phyloP scores from a whole-genome alignment of 2,113 vertebrate genomes.

The Hemibagrus wyckioides region DNA sequence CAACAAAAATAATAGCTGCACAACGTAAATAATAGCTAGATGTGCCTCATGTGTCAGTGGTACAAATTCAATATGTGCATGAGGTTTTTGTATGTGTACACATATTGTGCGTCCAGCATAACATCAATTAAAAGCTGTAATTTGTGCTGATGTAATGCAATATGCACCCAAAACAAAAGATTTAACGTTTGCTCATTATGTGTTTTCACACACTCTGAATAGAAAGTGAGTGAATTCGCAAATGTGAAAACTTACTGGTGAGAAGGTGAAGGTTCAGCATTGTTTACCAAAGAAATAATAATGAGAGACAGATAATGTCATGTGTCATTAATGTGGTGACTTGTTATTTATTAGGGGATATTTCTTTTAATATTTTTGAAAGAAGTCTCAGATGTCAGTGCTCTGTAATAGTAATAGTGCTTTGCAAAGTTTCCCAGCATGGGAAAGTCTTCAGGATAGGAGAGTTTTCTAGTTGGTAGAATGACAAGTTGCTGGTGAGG shows the following conservation, averaged over 20 bases:
- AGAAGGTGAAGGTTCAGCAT: background rate
- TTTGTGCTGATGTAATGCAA: background rate
- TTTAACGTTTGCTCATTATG: too few relatives aligned
- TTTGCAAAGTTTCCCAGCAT: background rate
- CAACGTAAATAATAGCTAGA: background rate
- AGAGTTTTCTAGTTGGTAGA: background rate
- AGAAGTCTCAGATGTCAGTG: background rate
- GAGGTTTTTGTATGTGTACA: background rate
- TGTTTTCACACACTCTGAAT: background rate
- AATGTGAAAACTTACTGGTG: background rate
- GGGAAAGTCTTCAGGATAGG: background rate
- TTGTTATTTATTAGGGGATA: background rate
- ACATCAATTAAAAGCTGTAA: background rate
- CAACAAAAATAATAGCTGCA: background rate
- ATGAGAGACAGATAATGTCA: too few relatives aligned
- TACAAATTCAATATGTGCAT: background rate
- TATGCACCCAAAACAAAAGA: background rate
- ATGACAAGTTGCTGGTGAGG: background rate
- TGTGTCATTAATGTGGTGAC: background rate
- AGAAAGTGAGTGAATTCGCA: background rate
- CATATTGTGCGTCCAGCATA: background rate
- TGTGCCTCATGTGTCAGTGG: background rate
- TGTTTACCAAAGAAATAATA: background rate
- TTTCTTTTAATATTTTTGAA: background rate
- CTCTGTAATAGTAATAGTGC: background rate